Evolutionary conservation across 2,797 vertebrate genomes (phyloP).

Genomic region (Telmatherina bonti): DNA sequence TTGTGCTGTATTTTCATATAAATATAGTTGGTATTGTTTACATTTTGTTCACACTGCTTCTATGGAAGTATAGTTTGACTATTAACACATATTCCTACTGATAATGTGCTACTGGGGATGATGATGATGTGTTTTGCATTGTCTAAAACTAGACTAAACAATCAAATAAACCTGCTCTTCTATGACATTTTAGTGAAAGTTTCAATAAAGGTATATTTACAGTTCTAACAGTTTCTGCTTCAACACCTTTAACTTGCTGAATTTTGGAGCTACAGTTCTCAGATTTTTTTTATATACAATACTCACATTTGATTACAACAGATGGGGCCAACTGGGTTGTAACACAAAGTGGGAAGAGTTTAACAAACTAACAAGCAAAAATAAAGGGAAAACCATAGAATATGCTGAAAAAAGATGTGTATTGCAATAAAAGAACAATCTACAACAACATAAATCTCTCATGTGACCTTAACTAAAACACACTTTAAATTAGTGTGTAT

Average conservation of each 20-base stretch:
- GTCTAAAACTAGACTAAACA: conserved; percentile 1
- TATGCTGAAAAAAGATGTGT: too few species aligned
- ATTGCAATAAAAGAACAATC: too few species aligned
- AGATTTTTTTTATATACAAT: too few species aligned
- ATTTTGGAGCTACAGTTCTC: too few species aligned
- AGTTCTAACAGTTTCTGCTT: too few species aligned
- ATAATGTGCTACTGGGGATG: neutral
- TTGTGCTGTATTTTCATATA: neutral
- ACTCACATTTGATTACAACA: neutral
- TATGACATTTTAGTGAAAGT: conserved; percentile 10
- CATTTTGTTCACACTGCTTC: neutral
- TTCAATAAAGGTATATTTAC: neutral
- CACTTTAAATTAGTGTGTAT: too few species aligned
- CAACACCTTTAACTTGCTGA: too few species aligned
- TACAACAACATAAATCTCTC: too few species aligned
- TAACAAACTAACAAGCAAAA: too few species aligned
- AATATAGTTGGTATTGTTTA: neutral
- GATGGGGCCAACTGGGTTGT: neutral
- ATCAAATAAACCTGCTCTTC: conserved; percentile 4
- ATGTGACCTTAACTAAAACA: too few species aligned
- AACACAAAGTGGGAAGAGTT: too few species aligned
- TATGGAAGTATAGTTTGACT: neutral
- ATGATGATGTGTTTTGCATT: conserved; percentile 10
- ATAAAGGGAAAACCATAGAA: too few species aligned
- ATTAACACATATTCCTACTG: neutral